These are phyloP conservation scores for Onychomys arenicola DNA, from an alignment of 2,797 vertebrate genomes.

Conservation along the genomic window DNA sequence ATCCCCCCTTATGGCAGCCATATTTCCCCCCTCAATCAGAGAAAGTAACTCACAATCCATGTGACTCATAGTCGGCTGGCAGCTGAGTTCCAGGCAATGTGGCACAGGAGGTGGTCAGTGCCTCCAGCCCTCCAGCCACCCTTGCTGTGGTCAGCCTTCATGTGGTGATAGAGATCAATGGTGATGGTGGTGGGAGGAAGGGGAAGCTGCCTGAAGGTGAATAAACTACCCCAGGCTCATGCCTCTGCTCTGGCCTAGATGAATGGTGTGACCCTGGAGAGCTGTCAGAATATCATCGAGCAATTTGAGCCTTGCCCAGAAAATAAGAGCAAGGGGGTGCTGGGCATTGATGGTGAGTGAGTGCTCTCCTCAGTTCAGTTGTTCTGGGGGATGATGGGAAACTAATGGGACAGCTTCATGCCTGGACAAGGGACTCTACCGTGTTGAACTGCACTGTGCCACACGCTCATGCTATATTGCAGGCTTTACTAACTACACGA, in stretches of 20 bases:
- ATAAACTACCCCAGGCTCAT: not conserved
- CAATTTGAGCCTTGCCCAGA: conserved; percentile 97
- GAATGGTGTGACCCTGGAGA: conserved; percentile 93
- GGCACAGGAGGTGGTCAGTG: not conserved
- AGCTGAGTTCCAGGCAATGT: not conserved
- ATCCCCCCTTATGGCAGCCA: not conserved
- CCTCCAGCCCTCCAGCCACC: not conserved
- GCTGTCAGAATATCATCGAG: conserved; percentile 94
- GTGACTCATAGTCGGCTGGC: not conserved
- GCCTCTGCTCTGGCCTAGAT: conserved; percentile 88
- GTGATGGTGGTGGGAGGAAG: fast-evolving
- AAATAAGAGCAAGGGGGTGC: conserved; percentile 92
- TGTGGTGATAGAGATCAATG: conserved; percentile 41
- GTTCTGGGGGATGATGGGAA: not conserved
- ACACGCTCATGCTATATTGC: not conserved
- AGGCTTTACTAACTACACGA: conserved; percentile 98
- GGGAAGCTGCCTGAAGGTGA: not conserved
- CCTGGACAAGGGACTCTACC: not conserved
- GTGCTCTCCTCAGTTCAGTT: fast-evolving
- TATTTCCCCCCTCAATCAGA: too few species aligned
- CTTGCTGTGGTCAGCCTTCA: not conserved
- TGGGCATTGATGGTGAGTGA: conserved; percentile 97
- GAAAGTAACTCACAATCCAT: not conserved
- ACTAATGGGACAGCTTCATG: not conserved
- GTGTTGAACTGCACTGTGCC: fast-evolving